Base-by-base conservation (phyloP, 2,113 vertebrate genomes). In the Phocoena phocoena region DNA sequence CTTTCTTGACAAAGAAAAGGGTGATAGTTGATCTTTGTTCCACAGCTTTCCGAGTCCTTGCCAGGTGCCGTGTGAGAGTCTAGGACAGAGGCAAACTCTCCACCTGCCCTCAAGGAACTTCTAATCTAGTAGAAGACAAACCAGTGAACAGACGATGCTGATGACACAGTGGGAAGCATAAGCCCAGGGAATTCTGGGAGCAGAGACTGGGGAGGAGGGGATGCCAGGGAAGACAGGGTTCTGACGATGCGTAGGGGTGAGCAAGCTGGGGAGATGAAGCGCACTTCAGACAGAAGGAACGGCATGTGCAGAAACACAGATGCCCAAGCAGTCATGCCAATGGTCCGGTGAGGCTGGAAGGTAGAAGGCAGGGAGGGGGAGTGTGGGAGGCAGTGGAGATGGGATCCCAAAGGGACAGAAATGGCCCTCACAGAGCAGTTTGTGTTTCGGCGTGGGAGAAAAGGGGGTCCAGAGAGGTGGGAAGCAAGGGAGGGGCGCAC, bases 91-190 rank as follows among this genome's bases (percentile, higher is more conserved):
- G 36, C 33, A 31, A 50, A 14, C 89, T 14, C 41, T 77, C n/a
- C 0, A 0, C 20, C 53, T 20, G 14, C 67, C 28, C 71, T 71
- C 2, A 41, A 62, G n/a, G 25, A 88, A 15, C 20, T 44, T 71
- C 36, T 25, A 9, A 41, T n/a, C 63, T 28, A 14, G 76, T 8
- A 82, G 89, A 47, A 93, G 53, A 76, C 10, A 26, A 12, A 1
- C 25, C 60, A 31, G 71, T 60, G 60, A 71, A 17, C 93, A 88
- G 76, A 86, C 0, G 4, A 88, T 3, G 31, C 71, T 13, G 20
- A 4, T 0, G 0, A 23, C 50, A 70, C 6, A 25, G 44, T 6
- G 0, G 8, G 65, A 20, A 33, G 10, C 20, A 15, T 1, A 31
- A 47, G 8, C 15, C 0, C 18, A 17, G 80, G 3, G 76, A 28